Percentiles rank a stretch among this genome's conserved stretches.
phyloP scores from a whole-genome alignment of 92 coral and sea anemone species.

The Epizoanthus scotinus region DNA sequence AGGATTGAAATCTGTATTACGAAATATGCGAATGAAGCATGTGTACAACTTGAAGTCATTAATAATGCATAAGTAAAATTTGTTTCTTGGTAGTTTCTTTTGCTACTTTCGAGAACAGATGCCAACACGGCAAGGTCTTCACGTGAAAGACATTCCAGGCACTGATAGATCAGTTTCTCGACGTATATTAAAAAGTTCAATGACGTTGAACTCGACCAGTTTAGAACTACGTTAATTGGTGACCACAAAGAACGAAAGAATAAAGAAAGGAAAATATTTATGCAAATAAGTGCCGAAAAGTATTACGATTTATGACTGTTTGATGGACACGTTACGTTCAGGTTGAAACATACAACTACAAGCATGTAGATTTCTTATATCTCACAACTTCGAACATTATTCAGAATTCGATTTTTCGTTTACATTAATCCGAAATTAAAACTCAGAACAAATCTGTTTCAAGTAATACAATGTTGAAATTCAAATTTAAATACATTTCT shows the following conservation, averaged over 20 bases:
- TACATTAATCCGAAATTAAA: not conserved
- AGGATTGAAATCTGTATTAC: not conserved
- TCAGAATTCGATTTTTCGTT: no score
- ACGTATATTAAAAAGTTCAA: not conserved
- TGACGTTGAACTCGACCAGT: not conserved
- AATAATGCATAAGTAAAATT: slow-evolving; percentile 23
- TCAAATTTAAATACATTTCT: not conserved
- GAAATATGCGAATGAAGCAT: slow-evolving; percentile 14
- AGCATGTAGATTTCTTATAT: no score
- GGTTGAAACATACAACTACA: no score
- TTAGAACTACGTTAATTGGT: not conserved
- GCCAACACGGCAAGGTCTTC: not conserved
- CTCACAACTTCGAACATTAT: no score
- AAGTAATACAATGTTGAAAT: no score
- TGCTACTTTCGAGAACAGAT: slow-evolving; percentile 23
- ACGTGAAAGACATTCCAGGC: not conserved
- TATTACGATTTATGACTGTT: not conserved
- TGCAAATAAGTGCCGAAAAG: not conserved
- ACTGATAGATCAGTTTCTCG: not conserved
- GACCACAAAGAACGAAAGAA: not conserved
- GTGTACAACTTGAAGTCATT: slow-evolving; percentile 14
- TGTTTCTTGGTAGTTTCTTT: slow-evolving; percentile 5
- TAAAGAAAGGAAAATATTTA: not conserved
- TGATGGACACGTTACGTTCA: no score
- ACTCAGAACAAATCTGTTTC: not conserved